phyloP scores from a whole-genome alignment of 2,888 invertebrate species.

The Polietes domitor region DNA sequence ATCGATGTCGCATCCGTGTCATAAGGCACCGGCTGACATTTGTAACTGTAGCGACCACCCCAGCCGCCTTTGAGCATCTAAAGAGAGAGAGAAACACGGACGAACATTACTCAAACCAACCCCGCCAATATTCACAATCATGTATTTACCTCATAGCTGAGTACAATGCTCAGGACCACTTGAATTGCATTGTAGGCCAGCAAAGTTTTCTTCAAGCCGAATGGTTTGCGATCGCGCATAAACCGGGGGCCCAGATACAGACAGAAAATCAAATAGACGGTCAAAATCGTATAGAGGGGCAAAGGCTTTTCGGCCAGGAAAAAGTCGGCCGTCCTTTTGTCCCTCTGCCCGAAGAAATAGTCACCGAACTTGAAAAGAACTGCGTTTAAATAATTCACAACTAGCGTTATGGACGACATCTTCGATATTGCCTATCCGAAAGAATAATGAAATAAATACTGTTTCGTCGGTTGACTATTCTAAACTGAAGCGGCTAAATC shows the following conservation, averaged over 20 bases:
- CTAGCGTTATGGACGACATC: no score
- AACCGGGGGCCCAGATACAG: conserved; percentile 90
- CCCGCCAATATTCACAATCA: no score
- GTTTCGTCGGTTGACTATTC: no score
- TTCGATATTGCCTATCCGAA: no score
- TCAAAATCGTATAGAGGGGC: conserved; percentile 86
- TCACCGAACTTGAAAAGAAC: no score
- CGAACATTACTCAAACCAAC: no score
- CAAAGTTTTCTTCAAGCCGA: conserved; percentile 89
- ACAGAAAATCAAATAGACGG: conserved; percentile 88
- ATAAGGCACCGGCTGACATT: conserved; percentile 88
- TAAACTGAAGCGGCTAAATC: no score
- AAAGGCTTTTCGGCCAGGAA: conserved; percentile 88
- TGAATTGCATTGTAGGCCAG: conserved; percentile 94
- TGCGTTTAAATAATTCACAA: no score
- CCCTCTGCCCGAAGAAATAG: no score
- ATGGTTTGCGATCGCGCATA: conserved; percentile 94
- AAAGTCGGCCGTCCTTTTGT: no score
- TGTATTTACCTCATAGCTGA: conserved; percentile 89
- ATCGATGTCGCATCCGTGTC: conserved; percentile 84
- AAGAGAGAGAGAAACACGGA: no score
- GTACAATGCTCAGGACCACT: conserved; percentile 90
- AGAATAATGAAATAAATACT: no score
- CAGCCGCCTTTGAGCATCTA: conserved; percentile 81
- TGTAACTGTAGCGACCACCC: conserved; percentile 84